Percentiles rank a stretch among this genome's conserved stretches.
Conservation (phyloP, 1,140 invertebrate species). For the Melipona quadrifasciata region DNA sequence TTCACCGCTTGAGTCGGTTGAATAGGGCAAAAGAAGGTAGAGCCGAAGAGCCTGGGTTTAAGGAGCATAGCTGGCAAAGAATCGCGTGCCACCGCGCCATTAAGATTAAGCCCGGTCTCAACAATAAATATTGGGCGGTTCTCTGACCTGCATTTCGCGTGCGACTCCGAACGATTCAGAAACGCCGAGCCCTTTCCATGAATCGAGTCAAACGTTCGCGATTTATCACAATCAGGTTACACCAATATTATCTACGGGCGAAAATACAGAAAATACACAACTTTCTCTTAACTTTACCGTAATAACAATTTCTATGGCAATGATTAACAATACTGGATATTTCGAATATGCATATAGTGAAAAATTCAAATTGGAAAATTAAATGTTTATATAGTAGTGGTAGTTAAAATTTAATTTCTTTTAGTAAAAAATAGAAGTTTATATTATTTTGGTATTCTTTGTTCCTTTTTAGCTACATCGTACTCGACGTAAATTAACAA, state of each 20-base stretch:
- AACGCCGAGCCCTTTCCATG: neutral
- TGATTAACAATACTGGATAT: neutral
- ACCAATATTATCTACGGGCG: too few species aligned
- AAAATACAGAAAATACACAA: neutral
- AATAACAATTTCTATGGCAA: neutral
- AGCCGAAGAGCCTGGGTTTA: neutral
- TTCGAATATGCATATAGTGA: neutral
- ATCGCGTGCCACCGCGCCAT: conserved; percentile 13
- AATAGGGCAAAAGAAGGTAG: neutral
- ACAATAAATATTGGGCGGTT: conserved; percentile 37
- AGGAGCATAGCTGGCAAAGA: conserved; percentile 16
- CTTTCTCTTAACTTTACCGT: neutral
- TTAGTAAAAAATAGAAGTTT: too few species aligned
- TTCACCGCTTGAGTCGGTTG: neutral
- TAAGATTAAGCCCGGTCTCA: conserved; percentile 19
- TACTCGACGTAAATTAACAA: too few species aligned
- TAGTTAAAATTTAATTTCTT: too few species aligned
- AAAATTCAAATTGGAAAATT: too few species aligned
- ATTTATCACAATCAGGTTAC: neutral
- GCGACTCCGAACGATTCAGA: neutral
- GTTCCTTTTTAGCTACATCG: too few species aligned
- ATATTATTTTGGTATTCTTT: too few species aligned
- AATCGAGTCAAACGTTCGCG: neutral
- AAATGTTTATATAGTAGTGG: too few species aligned
- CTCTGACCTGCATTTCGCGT: conserved; percentile 41